Percentiles rank a stretch among this genome's conserved stretches.
phyloP scores from a whole-genome alignment of 2,888 invertebrate genomes.

The Lithophane socia region DNA sequence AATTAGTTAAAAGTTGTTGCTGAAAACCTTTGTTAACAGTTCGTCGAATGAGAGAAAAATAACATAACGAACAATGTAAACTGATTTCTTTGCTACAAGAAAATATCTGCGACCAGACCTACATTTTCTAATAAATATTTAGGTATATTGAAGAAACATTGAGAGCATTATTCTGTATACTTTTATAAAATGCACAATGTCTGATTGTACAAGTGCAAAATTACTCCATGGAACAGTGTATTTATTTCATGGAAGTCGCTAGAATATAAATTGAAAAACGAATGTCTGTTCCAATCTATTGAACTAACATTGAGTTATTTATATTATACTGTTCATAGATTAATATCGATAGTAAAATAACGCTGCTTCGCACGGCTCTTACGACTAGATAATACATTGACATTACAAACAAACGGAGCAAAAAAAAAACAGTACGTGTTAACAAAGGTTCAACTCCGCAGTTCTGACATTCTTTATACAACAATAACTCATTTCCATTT shows the following conservation, averaged over 20 bases:
- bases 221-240: too few species aligned
- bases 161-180: neutral
- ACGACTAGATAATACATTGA: too few species aligned
- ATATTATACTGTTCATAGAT: neutral
- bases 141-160: neutral
- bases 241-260: neutral
- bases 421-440: too few species aligned
- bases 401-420: too few species aligned
- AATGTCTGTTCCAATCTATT: slow-evolving; percentile 1
- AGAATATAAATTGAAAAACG: slow-evolving; percentile 7
- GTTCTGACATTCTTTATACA: neutral
- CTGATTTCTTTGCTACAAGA: slow-evolving; percentile 11
- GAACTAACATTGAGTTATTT: slow-evolving; percentile 24
- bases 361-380: too few species aligned
- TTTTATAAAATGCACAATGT: neutral
- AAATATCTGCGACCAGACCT: slow-evolving; percentile 10
- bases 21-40: slow-evolving; percentile 26
- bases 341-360: neutral
- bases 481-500: slow-evolving; percentile 47
- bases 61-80: slow-evolving; percentile 20
- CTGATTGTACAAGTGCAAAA: neutral
- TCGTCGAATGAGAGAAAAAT: slow-evolving; percentile 25
- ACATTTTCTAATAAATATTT: slow-evolving; percentile 1
- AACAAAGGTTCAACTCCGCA: too few species aligned
- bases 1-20: slow-evolving; percentile 5